Conservation (phyloP, 2,113 vertebrate genomes). For the Hyaena hyaena region DNA sequence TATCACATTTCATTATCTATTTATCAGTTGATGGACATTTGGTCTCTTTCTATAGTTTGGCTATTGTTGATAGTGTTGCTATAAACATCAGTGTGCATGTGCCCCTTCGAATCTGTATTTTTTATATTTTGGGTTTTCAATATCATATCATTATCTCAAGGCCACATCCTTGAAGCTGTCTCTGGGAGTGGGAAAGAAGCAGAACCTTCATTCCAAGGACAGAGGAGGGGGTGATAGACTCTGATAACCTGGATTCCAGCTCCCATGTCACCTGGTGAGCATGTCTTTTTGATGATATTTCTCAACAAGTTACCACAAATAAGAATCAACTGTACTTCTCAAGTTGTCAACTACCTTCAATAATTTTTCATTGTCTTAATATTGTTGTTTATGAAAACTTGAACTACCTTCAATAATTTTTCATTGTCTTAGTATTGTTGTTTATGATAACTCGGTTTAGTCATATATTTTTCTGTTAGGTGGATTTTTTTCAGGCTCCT, state of each 20-base stretch:
- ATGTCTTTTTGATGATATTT: background rate
- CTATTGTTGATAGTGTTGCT: too few species aligned
- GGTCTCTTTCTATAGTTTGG: too few species aligned
- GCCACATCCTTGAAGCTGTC: background rate
- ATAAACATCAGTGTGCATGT: too few species aligned
- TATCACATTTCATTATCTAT: too few species aligned
- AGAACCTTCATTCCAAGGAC: background rate
- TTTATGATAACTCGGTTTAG: background rate
- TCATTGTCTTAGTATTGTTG: background rate
- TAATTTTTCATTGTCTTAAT: background rate
- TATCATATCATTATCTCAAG: background rate
- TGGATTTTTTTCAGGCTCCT: background rate
- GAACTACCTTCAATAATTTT: background rate
- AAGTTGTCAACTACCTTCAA: background rate
- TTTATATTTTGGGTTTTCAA: background rate
- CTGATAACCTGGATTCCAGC: background rate
- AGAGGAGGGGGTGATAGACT: background rate
- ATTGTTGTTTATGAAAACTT: background rate
- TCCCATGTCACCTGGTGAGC: background rate
- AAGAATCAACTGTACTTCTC: background rate
- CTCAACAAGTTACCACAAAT: background rate
- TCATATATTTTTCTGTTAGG: background rate
- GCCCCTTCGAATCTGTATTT: too few species aligned
- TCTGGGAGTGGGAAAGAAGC: background rate
- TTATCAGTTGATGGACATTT: too few species aligned